Evolutionary conservation across 2,113 vertebrate genomes (phyloP).

Genomic region (Ceyx cyanopectus): DNA sequence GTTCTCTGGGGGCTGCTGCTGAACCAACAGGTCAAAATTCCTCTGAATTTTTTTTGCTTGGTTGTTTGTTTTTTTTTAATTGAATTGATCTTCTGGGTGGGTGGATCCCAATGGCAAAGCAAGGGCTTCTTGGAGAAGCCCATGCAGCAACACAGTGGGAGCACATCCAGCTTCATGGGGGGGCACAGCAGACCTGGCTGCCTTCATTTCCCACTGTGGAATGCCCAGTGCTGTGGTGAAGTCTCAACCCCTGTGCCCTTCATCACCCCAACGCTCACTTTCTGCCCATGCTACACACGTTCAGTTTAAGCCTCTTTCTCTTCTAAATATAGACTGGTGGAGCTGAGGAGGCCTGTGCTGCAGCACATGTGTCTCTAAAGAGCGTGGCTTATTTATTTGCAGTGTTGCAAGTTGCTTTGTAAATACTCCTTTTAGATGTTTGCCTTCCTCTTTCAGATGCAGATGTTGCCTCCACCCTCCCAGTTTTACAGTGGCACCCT

Average conservation of each 20-base stretch:
- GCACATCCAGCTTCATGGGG: rapidly evolving
- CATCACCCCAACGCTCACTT: not conserved
- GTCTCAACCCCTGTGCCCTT: not conserved
- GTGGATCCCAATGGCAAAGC: not conserved
- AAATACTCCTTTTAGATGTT: not conserved
- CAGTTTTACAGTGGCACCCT: rapidly evolving
- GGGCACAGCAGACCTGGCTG: not conserved
- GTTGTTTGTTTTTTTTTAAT: rapidly evolving
- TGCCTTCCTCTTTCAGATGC: slow-evolving; percentile 1
- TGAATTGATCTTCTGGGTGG: not conserved
- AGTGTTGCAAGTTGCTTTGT: not conserved
- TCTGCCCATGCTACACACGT: not conserved
- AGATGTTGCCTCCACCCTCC: not conserved
- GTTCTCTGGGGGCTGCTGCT: not conserved
- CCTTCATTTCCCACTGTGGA: not conserved
- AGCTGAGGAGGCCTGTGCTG: not conserved
- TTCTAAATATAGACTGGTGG: not conserved
- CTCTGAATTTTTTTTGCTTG: not conserved
- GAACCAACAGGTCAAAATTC: rapidly evolving
- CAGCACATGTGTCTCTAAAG: not conserved
- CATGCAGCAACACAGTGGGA: not conserved
- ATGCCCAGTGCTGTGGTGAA: rapidly evolving
- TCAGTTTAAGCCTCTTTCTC: not conserved
- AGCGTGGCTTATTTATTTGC: not conserved
- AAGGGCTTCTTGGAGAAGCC: not conserved